Base-by-base conservation (phyloP, 2,888 invertebrate genomes). In the Axea sp. region DNA sequence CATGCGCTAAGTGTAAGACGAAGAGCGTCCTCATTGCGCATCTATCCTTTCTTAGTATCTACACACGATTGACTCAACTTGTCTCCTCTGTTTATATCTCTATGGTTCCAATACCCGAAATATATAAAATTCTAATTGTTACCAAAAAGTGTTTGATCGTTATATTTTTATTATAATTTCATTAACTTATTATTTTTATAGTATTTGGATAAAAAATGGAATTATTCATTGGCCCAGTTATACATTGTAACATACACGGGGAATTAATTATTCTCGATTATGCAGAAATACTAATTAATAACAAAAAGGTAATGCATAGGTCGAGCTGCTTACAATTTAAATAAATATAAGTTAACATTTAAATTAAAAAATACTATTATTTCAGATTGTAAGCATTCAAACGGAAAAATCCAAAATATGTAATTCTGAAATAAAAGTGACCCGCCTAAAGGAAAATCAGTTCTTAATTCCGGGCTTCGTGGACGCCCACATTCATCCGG, bases 401-500 rank as follows among this genome's bases (percentile, higher is more conserved):
- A 9, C 15, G 5, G 14, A 28, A 8, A 28, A 49, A 28, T 47
- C 60, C 7, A 17, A 19, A 3, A 1, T 11, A 31, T 1, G 6
- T n/a, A 14, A 14, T 33, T 22, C 59, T 24, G 45, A 37, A 2
- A 62, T 65, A 4, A 73, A 78, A 39, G 69, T 82, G n/a, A 82
- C 71, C n/a, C 51, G 74, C 30, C 69, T 87, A 22, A 74, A 68
- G 2, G 15, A 64, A 1, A 82, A 80, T 43, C 93, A 95, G 87
- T 93, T 97, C 82, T 84, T 97, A 7, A 92, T 96, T 85, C 97
- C 97, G 0, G 97, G 97, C 0, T 91, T 97, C 68, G 90, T 97
- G 1, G 97, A 97, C 87, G 93, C 95, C 12, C 97, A 97, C 84
- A 94, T 95, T 5, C 97, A 97, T 89, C 96, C 96, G 0, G 93